These are phyloP conservation scores for Chunga burmeisteri DNA, from an alignment of 2,113 vertebrate genomes.

Conservation along the genomic window DNA sequence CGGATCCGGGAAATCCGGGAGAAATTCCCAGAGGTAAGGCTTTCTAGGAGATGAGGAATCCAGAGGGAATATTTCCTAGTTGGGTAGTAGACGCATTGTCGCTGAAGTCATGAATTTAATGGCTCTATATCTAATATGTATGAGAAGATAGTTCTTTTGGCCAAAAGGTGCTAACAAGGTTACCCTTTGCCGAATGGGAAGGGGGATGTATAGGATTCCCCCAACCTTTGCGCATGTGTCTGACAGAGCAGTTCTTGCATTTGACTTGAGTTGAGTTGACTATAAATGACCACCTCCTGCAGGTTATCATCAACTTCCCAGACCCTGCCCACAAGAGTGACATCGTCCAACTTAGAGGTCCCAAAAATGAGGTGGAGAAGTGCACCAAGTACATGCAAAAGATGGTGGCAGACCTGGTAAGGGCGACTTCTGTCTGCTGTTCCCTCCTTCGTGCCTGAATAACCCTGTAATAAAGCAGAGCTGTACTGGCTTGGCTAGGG, in stretches of 20 bases:
- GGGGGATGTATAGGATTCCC: background rate
- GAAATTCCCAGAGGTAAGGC: conserved; percentile 92
- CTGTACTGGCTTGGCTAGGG: background rate
- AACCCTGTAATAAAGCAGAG: background rate
- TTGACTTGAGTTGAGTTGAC: background rate
- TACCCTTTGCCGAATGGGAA: background rate
- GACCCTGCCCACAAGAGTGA: conserved; percentile 96
- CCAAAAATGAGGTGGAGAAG: conserved; percentile 96
- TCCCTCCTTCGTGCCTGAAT: background rate
- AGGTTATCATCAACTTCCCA: conserved; percentile 99
- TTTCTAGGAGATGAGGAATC: background rate
- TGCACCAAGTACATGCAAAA: conserved; percentile 97
- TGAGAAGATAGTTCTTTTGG: background rate
- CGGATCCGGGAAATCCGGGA: conserved; percentile 96
- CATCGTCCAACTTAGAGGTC: conserved; percentile 95
- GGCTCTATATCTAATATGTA: background rate
- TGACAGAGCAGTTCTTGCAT: background rate
- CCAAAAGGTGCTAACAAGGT: background rate
- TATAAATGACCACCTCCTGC: background rate
- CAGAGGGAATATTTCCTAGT: background rate
- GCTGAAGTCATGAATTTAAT: background rate
- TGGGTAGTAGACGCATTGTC: background rate
- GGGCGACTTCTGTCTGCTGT: background rate
- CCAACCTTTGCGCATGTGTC: background rate
- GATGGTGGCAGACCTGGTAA: conserved; percentile 97